These are phyloP conservation scores for Norana najaformis DNA, from an alignment of 2,888 invertebrate genomes.

Conservation along the genomic window DNA sequence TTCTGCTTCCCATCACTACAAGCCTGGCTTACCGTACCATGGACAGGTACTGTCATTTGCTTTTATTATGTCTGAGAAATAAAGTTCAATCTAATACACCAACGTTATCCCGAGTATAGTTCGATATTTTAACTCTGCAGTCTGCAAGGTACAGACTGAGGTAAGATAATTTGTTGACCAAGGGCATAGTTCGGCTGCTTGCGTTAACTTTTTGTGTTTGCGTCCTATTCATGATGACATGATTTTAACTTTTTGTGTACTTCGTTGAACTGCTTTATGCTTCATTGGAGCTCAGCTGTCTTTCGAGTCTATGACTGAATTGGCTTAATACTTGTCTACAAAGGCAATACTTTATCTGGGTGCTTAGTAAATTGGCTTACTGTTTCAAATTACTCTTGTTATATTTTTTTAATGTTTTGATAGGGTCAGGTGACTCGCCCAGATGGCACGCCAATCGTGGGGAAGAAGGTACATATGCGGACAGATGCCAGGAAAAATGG, in stretches of 20 bases:
- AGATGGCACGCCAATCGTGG: background rate
- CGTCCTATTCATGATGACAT: background rate
- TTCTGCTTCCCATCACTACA: background rate
- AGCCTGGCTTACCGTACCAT: background rate
- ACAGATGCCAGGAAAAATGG: background rate
- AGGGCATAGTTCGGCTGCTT: background rate
- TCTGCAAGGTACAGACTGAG: background rate
- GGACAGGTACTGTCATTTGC: background rate
- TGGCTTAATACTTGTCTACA: no score
- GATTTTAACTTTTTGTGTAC: background rate
- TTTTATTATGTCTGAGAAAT: background rate
- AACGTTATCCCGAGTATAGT: no score
- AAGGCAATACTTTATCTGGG: background rate
- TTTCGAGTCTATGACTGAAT: no score
- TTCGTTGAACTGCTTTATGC: background rate
- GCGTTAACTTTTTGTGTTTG: background rate
- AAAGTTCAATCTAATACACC: background rate
- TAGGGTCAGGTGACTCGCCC: slow-evolving; percentile 7
- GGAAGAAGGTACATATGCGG: background rate
- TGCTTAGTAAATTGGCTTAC: background rate
- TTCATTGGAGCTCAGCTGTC: no score
- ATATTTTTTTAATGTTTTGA: background rate
- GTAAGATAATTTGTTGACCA: background rate
- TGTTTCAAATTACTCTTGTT: background rate
- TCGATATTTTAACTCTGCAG: background rate